Evolutionary conservation across 2,888 invertebrate species (phyloP), one percentile per base, ranked within the genome.

Genomic region (Prionchulus punctatus): DNA sequence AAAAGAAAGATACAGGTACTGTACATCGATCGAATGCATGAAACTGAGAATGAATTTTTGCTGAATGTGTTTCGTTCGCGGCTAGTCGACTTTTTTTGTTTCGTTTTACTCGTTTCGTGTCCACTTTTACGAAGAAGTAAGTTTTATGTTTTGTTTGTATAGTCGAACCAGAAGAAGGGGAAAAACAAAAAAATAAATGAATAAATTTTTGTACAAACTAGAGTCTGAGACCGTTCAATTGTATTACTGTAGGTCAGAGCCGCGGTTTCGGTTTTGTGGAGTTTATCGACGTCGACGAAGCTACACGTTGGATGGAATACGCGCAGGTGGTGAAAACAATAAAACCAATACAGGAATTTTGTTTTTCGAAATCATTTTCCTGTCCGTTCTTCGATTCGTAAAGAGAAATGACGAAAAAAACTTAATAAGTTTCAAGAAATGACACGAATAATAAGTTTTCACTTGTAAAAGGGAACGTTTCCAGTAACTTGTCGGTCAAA

Each of bases 191-290:
- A 12, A 23, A n/a, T 45, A 23, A 4, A 23, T 45, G 4, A n/a
- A 45, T 7, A 12, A 7, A n/a, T 23, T n/a, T 7, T 12, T 23
- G 12, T 23, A 7, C 12, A 28, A 30, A 49, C 26, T 30, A 49
- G 15, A 7, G 12, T 53, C 26, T 45, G 18, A 25, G 43, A n/a
- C 43, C 7, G 26, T 26, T 26, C 15, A 7, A 21, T 51, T 51
- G 7, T 26, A 26, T 53, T 7, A 2, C 28, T 57, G n/a, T 61
- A 86, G 87, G 87, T 81, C 81, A 83, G 75, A 85, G 85, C 76
- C 80, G 85, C 73, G 85, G 85, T 72, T 85, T 86, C 80, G 86
- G 84, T 79, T 87, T 87, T 81, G 85, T 89, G 79, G 89, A 90
- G 81, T 90, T 90, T 82, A 80, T 82, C 76, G 82, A 83, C 75